Conservation (phyloP, 2,113 vertebrate genomes). For the Ellobius talpinus region DNA sequence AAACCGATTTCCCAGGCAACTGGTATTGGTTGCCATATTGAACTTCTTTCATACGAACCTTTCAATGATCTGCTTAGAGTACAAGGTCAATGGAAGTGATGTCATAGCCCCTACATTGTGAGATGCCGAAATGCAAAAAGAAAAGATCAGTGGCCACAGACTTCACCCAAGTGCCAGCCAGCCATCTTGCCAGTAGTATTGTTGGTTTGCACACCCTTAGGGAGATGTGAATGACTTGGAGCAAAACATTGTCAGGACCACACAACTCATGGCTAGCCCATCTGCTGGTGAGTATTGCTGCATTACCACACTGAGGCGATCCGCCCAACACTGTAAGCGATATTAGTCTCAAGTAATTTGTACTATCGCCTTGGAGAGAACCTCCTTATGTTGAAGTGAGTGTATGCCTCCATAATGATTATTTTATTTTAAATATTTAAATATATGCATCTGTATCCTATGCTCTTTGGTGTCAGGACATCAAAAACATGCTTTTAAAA, state of each 20-base stretch:
- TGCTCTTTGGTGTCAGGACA: background rate
- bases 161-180: background rate
- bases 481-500: background rate
- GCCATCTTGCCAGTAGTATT: background rate
- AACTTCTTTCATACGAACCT: background rate
- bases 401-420: background rate
- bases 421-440: slow-evolving; percentile 36
- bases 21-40: background rate
- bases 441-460: background rate
- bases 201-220: background rate
- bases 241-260: background rate
- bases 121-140: background rate
- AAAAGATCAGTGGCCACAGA: background rate
- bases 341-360: background rate
- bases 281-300: background rate
- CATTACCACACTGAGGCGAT: background rate
- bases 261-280: too few species aligned
- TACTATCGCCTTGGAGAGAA: background rate
- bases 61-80: slow-evolving; percentile 18
- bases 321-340: fast-evolving
- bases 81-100: background rate
- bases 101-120: background rate
- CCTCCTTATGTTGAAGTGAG: background rate
- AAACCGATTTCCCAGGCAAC: background rate
- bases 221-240: background rate